Percentiles rank a stretch among this genome's conserved stretches.
These are phyloP conservation scores for Lumbricus terrestris DNA, from an alignment of 2,888 invertebrate genomes.

Conservation along the genomic window DNA sequence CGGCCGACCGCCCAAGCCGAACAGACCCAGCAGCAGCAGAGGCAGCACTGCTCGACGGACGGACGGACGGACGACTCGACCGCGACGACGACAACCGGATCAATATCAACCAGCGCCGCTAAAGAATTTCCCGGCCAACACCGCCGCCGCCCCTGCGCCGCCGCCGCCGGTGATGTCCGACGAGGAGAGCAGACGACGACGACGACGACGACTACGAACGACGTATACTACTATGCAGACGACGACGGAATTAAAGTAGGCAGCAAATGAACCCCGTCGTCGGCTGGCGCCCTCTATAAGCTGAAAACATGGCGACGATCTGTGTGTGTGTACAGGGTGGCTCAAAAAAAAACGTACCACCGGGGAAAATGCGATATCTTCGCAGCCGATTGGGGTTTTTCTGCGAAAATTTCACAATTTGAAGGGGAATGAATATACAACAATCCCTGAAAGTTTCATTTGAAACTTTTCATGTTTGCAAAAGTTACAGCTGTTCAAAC, in stretches of 20 bases:
- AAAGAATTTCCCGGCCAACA: neutral
- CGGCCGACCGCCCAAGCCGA: too few species aligned
- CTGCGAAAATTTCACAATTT: too few species aligned
- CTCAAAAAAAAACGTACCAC: too few species aligned
- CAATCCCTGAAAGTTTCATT: too few species aligned
- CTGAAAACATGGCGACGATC: neutral
- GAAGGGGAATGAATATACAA: too few species aligned
- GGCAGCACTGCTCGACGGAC: too few species aligned
- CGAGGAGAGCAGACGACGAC: neutral
- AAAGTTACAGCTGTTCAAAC: too few species aligned
- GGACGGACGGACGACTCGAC: neutral
- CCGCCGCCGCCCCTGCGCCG: too few species aligned
- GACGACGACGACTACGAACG: neutral
- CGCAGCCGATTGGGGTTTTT: too few species aligned
- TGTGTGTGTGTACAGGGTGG: neutral
- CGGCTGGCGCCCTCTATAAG: neutral
- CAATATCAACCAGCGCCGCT: constrained; percentile 3
- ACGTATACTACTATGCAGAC: too few species aligned
- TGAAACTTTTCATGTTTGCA: too few species aligned
- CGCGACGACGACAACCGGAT: neutral
- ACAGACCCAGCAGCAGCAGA: too few species aligned
- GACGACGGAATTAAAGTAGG: neutral
- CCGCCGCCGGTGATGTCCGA: constrained; percentile 3
- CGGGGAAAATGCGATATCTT: neutral
- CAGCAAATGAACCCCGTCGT: constrained; percentile 3